Percentiles rank a stretch among this genome's conserved stretches.
Evolutionary conservation across 2,797 vertebrate genomes (phyloP).

Genomic region (Micrastur ruficollis): DNA sequence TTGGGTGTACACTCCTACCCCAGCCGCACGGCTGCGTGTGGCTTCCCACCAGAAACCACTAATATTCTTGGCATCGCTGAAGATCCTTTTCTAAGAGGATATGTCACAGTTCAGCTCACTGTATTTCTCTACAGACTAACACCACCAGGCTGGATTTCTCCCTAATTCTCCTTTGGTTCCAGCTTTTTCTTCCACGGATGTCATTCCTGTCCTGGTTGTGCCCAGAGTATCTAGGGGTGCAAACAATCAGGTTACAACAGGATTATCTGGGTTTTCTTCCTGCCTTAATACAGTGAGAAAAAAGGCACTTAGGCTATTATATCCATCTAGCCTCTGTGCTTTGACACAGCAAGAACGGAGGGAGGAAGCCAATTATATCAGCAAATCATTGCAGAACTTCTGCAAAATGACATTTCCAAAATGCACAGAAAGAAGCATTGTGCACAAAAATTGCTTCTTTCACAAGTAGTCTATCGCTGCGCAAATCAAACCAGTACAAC

Average conservation of each 20-base stretch:
- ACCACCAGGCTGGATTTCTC: conserved; percentile 28
- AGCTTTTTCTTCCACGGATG: neutral
- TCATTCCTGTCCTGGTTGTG: neutral
- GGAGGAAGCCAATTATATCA: neutral
- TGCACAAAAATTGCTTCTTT: neutral
- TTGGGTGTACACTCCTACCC: neutral
- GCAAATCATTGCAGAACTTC: conserved; percentile 5
- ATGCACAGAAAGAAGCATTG: neutral
- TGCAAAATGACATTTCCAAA: neutral
- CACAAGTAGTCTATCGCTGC: neutral
- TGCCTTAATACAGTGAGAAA: conserved; percentile 12
- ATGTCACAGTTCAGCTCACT: conserved; percentile 36
- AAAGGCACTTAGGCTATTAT: conserved; percentile 6
- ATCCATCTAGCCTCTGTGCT: neutral
- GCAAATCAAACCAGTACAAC: neutral
- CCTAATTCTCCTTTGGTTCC: conserved; percentile 52
- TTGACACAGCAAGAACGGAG: neutral
- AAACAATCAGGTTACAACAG: conserved; percentile 51
- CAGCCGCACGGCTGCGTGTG: neutral
- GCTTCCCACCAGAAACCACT: neutral
- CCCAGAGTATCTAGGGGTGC: neutral
- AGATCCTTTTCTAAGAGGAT: conserved; percentile 40
- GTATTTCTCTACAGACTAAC: neutral
- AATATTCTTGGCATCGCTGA: neutral
- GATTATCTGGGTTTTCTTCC: conserved; percentile 23